These are phyloP conservation scores for Serranus cabrilla DNA, from an alignment of 2,797 vertebrate genomes.

Conservation along the genomic window DNA sequence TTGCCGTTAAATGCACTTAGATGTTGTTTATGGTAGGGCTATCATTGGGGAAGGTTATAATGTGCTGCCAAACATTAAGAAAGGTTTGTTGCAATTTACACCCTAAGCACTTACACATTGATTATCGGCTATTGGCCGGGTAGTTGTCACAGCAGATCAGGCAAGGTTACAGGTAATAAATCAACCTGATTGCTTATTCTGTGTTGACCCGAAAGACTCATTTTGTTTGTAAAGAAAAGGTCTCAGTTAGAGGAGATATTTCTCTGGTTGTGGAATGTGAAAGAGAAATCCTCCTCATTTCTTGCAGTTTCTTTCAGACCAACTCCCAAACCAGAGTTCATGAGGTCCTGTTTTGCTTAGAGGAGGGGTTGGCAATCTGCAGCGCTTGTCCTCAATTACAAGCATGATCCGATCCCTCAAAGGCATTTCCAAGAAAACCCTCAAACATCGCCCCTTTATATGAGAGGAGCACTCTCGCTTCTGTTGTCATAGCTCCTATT, in stretches of 20 bases:
- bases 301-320: slow-evolving; percentile 50
- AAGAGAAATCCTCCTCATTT: slow-evolving; percentile 59
- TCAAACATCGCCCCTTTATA: slow-evolving; percentile 47
- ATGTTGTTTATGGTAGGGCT: background rate
- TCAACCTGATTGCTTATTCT: background rate
- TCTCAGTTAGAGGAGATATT: slow-evolving; percentile 28
- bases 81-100: slow-evolving; percentile 2
- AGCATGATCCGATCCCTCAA: slow-evolving; percentile 64
- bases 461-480: slow-evolving; percentile 32
- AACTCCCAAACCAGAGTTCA: slow-evolving; percentile 71
- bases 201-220: background rate
- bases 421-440: slow-evolving; percentile 67
- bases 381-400: slow-evolving; percentile 71
- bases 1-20: background rate
- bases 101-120: background rate
- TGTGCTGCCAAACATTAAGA: background rate
- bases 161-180: slow-evolving; percentile 3
- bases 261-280: slow-evolving; percentile 54
- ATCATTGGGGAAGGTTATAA: background rate
- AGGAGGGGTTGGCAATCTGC: slow-evolving; percentile 61
- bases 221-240: slow-evolving; percentile 4
- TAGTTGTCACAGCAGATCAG: background rate
- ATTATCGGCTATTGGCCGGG: background rate
- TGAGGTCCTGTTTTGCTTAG: slow-evolving; percentile 58
- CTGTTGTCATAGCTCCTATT: slow-evolving; percentile 48